Base-by-base conservation (phyloP, 2,797 vertebrate genomes). In the Gouania willdenowi region DNA sequence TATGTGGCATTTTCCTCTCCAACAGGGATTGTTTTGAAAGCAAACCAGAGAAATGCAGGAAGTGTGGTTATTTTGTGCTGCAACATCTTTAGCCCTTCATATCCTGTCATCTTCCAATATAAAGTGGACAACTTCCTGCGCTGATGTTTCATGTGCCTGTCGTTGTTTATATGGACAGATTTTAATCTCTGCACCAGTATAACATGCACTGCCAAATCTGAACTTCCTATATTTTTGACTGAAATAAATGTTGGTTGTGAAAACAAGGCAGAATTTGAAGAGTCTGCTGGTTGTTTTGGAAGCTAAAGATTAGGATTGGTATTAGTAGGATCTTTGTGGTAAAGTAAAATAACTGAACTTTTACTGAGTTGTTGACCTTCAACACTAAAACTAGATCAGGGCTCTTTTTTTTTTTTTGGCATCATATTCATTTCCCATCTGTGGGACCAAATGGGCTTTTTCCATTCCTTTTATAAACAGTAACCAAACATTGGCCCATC, bases 201-300 rank as follows among this genome's bases (percentile, higher is more conserved):
- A 66, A 76, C 60, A 75, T 35, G 77, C 67, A 66, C 21, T 41
- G 41, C 45, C 46, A 51, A 63, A 71, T 31, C 13, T 63, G 33
- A 44, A 70, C 44, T 55, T 77, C 60, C 60, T 71, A 45, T 64
- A 31, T 66, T 61, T 30, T 43, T 64, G n/a, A 50, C 27, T 41
- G 41, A 62, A 73, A 79, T 82, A 83, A 84, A 82, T 53, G 67
- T 76, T 70, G 41, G 48, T 52, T 59, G 19, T 49, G 42, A 71
- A 44, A 30, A 48, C 33, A 54, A 56, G 7, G 11, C 9, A 23
- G 31, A 20, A 44, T 23, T 17, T 34, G 26, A 6, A 23, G 31
- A 31, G 13, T 64, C 63, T 55, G 2, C 3, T 51, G 30, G 11
- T 56, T n/a, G n/a, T n/a, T n/a, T n/a, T n/a, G n/a, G n/a, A n/a